Evolutionary conservation across 2,797 vertebrate species (phyloP), one percentile per base, ranked within the genome.

Genomic region (Enteromius fasciolatus): DNA sequence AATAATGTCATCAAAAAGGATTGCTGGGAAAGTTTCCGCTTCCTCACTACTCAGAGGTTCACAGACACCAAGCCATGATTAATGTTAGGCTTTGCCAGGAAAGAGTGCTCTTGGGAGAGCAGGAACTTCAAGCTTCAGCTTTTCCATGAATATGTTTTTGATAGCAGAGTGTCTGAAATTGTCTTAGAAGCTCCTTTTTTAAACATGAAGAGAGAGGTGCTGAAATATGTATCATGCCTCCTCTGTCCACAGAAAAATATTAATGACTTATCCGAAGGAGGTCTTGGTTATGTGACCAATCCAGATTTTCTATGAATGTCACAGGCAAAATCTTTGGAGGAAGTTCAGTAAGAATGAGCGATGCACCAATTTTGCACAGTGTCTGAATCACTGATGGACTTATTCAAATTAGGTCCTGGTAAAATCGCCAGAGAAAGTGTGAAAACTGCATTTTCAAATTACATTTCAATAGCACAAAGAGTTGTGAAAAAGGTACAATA

Each of bases 1-100:
- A 82, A 79, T 82, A 82, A 82, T 78, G 28, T 84, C 80, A 83
- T 82, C 76, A 79, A 87, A 80, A 75, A 63, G 31, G 82, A 82
- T 70, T 75, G 48, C 69, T 41, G 70, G 68, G 28, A 79, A 79
- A 75, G 59, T 81, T 82, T 70, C 39, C 12, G 31, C 74, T 68
- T 74, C 52, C 69, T 67, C 50, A 64, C 67, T 54, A 75, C 64
- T 80, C 50, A 67, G 66, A 79, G 81, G 18, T 63, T 66, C 46
- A 64, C 75, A 80, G 81, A 80, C 83, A 79, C 75, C 69, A 31
- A 28, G 25, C 57, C 67, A 41, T 87, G 83, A 89, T 85, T 85
- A 87, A 86, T 87, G 73, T 41, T 54, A 66, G 48, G 50, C 59
- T 57, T 57, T 70, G 68, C 59, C 54, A 66, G 75, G 6, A 82